Conservation (phyloP, 2,797 vertebrate genomes). For the Dendrocincla tyrannina region DNA sequence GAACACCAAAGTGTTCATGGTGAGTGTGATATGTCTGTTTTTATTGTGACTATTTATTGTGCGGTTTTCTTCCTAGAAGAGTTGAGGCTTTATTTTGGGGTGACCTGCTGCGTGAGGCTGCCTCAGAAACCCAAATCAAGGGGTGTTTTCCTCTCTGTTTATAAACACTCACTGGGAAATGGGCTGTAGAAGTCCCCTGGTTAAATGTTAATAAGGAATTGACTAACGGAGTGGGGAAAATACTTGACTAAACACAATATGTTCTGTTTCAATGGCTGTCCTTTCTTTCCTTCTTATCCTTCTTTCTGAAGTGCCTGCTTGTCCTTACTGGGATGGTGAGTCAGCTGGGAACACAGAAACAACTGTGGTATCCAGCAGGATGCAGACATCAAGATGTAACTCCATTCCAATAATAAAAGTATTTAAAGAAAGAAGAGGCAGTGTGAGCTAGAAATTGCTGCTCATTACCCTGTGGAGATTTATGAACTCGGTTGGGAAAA, state of each 20-base stretch:
- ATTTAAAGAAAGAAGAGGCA: neutral
- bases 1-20: rapidly evolving
- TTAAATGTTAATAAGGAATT: neutral
- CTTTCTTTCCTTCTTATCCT: neutral
- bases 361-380: neutral
- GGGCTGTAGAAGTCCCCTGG: neutral
- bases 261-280: neutral
- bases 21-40: rapidly evolving
- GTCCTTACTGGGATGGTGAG: neutral
- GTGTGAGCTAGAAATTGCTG: neutral
- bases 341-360: neutral
- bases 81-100: neutral
- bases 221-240: neutral
- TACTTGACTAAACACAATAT: neutral
- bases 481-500: neutral
- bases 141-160: neutral
- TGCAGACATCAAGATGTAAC: neutral
- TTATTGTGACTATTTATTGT: neutral
- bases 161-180: neutral
- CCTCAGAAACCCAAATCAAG: neutral
- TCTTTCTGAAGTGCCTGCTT: neutral
- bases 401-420: neutral
- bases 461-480: rapidly evolving
- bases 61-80: neutral
- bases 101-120: no score